These are phyloP conservation scores for Mustela lutreola DNA, from an alignment of 2,113 vertebrate species.

Conservation along the genomic window DNA sequence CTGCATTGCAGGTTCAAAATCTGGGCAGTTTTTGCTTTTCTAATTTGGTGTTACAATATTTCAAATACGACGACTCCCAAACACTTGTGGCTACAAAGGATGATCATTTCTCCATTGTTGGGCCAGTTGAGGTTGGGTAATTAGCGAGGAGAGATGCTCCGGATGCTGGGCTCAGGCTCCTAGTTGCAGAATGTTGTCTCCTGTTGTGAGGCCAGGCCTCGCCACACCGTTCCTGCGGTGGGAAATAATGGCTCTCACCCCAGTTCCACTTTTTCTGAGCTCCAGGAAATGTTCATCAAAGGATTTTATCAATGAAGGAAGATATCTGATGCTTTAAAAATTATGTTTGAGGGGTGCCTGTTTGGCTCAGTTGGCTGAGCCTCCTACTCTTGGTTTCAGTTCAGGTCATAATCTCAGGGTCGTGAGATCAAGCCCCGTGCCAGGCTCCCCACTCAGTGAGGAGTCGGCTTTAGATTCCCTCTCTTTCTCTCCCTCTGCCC, in stretches of 20 bases:
- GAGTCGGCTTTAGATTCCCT: background rate
- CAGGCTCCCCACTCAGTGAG: background rate
- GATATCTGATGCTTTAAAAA: background rate
- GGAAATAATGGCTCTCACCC: background rate
- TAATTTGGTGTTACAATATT: background rate
- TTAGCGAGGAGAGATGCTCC: background rate
- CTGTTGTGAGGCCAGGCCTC: background rate
- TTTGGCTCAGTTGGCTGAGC: background rate
- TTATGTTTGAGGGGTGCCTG: background rate
- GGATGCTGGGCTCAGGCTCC: background rate
- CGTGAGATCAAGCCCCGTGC: background rate
- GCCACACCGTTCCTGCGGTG: background rate
- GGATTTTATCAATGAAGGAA: background rate
- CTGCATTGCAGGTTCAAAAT: background rate
- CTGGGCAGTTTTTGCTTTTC: background rate
- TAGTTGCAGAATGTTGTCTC: background rate
- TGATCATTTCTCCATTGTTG: background rate
- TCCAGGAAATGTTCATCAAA: background rate
- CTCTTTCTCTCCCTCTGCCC: background rate
- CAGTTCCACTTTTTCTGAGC: conserved; percentile 1
- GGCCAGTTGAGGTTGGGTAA: background rate
- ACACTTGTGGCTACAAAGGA: background rate
- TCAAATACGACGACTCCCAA: background rate
- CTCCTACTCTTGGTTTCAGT: background rate
- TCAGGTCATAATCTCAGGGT: background rate